These are phyloP conservation scores for Platycercus adscitus DNA, from an alignment of 2,113 vertebrate genomes.

Conservation along the genomic window DNA sequence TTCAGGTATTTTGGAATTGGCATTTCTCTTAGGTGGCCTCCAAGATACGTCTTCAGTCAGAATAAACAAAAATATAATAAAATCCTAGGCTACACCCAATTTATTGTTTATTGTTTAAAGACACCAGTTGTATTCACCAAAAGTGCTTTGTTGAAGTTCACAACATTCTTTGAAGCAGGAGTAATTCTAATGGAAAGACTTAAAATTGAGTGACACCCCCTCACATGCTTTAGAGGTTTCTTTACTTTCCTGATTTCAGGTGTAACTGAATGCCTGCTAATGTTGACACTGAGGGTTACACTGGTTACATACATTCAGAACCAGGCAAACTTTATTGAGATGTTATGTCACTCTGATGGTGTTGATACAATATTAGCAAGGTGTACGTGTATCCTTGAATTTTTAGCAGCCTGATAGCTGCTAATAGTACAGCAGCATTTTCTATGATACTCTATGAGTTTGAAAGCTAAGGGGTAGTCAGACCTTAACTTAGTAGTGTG, in stretches of 20 bases:
- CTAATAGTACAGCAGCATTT: background rate
- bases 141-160: background rate
- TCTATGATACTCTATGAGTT: background rate
- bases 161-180: background rate
- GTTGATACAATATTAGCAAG: background rate
- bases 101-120: background rate
- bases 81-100: background rate
- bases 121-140: background rate
- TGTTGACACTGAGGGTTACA: background rate
- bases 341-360: background rate
- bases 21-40: background rate
- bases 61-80: background rate
- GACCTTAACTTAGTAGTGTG: background rate
- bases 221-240: rapidly evolving
- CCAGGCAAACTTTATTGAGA: background rate
- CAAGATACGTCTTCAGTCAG: background rate
- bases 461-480: background rate
- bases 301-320: background rate
- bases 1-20: background rate
- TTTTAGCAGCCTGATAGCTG: background rate
- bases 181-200: background rate
- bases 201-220: background rate
- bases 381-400: background rate
- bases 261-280: background rate
- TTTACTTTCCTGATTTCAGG: background rate